These are phyloP conservation scores for Yasuhikotakia modesta DNA, from an alignment of 2,797 vertebrate genomes.

Conservation along the genomic window DNA sequence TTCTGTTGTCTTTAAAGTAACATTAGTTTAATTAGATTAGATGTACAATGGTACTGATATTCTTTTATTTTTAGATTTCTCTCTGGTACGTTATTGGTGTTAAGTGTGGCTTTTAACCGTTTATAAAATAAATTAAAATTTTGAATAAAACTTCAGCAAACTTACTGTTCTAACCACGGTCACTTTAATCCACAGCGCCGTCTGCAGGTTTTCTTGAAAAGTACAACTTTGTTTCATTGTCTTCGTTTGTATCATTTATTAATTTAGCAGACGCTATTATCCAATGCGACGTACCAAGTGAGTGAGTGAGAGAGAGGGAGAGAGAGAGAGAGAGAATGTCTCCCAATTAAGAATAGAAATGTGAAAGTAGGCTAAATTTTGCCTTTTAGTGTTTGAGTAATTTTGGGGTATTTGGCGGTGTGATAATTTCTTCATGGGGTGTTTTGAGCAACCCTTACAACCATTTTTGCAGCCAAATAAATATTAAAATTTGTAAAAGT, in stretches of 20 bases:
- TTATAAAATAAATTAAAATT: neutral
- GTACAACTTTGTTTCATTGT: neutral
- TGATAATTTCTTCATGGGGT: neutral
- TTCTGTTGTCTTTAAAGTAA: neutral
- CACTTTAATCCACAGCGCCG: conserved; percentile 58
- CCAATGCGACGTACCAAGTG: too few relatives aligned
- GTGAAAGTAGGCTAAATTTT: neutral
- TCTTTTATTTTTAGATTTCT: neutral
- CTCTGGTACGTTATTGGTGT: neutral
- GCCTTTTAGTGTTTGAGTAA: neutral
- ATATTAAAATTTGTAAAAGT: too few relatives aligned
- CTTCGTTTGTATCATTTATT: too few relatives aligned
- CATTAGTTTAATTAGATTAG: neutral
- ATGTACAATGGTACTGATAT: neutral
- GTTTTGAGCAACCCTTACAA: conserved; percentile 9
- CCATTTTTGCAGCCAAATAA: conserved; percentile 66
- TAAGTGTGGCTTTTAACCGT: neutral
- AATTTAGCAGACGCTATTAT: too few relatives aligned
- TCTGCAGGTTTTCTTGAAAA: conserved; percentile 44
- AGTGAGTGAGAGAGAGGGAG: too few relatives aligned
- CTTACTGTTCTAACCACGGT: neutral
- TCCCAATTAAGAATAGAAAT: too few relatives aligned
- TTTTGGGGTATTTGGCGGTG: too few relatives aligned
- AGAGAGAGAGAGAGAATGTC: too few relatives aligned
- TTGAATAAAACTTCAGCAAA: neutral